Percentiles rank a stretch among this genome's conserved stretches.
phyloP scores from a whole-genome alignment of 2,113 vertebrate genomes.

The Oncorhynchus nerka region DNA sequence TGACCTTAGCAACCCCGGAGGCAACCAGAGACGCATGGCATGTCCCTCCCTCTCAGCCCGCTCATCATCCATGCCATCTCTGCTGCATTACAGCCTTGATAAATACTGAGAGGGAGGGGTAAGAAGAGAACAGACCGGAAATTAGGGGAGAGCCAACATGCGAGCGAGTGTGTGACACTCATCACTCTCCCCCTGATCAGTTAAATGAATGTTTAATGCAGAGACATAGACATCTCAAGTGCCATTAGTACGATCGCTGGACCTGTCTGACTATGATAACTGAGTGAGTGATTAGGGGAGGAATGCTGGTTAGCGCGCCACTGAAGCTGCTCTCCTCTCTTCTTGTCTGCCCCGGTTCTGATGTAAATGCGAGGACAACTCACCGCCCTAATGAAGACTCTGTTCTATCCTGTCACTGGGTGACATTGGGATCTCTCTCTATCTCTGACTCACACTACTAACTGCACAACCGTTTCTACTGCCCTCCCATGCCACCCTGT shows the following conservation, averaged over 20 bases:
- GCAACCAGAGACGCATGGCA: too few relatives aligned
- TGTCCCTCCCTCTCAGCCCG: too few relatives aligned
- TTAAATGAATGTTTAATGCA: slow-evolving; percentile 27
- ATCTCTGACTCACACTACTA: slow-evolving; percentile 1
- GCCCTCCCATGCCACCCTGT: not conserved
- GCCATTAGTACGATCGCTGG: not conserved
- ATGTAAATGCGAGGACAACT: slow-evolving; percentile 42
- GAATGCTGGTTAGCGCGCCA: slow-evolving; percentile 8
- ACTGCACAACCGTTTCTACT: slow-evolving; percentile 23
- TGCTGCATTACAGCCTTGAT: too few relatives aligned
- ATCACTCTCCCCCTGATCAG: not conserved
- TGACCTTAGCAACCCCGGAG: too few relatives aligned
- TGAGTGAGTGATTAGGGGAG: slow-evolving; percentile 38
- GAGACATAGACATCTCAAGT: slow-evolving; percentile 3
- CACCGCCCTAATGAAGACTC: slow-evolving; percentile 49
- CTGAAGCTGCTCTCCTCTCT: not conserved
- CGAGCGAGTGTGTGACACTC: not conserved
- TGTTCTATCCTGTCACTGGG: slow-evolving; percentile 55
- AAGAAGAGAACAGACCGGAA: too few relatives aligned
- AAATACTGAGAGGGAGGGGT: not conserved
- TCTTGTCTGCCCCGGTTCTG: slow-evolving; percentile 12
- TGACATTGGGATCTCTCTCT: slow-evolving; percentile 59
- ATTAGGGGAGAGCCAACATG: too few relatives aligned
- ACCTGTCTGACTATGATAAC: slow-evolving; percentile 28
- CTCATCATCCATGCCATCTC: too few relatives aligned